A percentile compares a stretch with the other conserved stretches of the same genome.
Evolutionary conservation across 2,113 vertebrate species (phyloP).

Genomic region (Sclerurus mexicanus): DNA sequence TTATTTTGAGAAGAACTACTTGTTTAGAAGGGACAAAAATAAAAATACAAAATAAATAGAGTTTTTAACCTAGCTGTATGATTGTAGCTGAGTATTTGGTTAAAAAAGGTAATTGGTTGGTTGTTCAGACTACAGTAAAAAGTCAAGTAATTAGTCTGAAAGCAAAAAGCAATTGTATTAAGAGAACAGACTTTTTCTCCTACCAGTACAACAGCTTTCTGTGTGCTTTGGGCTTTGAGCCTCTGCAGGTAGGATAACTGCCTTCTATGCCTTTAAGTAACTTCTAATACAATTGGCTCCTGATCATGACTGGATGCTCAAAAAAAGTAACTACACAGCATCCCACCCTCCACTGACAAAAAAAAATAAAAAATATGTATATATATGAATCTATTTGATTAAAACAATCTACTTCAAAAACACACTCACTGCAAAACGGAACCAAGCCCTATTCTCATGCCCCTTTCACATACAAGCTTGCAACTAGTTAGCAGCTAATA

Average conservation of each 20-base stretch:
- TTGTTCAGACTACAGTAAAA: neutral
- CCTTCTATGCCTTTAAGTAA: neutral
- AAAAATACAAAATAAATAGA: neutral
- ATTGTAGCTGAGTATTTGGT: neutral
- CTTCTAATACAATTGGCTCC: neutral
- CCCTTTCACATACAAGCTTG: neutral
- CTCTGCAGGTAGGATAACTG: neutral
- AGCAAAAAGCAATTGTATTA: neutral
- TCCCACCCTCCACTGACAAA: rapidly evolving
- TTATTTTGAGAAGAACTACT: neutral
- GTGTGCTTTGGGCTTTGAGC: neutral
- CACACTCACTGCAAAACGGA: neutral
- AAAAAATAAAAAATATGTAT: neutral
- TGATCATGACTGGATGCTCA: neutral
- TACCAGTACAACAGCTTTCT: neutral
- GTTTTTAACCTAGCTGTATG: neutral
- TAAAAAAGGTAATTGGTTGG: neutral
- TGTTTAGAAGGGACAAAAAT: neutral
- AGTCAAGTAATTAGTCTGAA: neutral
- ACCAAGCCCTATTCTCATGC: neutral
- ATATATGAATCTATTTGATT: neutral
- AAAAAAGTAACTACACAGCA: neutral
- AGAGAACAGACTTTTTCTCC: neutral
- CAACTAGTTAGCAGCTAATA: neutral
- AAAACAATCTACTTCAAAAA: neutral